Conservation (phyloP, 1,140 invertebrate genomes). For the Eurosta solidaginis region DNA sequence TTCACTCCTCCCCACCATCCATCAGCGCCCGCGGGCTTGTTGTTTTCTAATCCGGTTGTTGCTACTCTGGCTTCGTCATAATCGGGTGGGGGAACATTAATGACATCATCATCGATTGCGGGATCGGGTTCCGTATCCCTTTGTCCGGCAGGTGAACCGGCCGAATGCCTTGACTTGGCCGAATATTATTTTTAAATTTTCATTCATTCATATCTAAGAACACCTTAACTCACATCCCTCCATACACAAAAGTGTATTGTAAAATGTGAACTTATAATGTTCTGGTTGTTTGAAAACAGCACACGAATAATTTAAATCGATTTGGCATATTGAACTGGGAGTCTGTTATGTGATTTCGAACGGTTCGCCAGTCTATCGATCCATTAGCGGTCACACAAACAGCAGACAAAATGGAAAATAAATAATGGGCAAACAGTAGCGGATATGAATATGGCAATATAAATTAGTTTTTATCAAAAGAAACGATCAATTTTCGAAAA, state of each 20-base stretch:
- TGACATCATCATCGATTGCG: too few species aligned
- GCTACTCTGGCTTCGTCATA: too few species aligned
- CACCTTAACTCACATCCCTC: not conserved
- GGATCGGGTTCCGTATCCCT: too few species aligned
- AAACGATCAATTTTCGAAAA: conserved; percentile 21
- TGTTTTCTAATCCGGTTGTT: too few species aligned
- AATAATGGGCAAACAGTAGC: not conserved
- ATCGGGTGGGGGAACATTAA: too few species aligned
- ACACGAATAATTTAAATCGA: conserved; percentile 20
- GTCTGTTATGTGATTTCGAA: conserved; percentile 19
- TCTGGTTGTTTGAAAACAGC: conserved; percentile 21
- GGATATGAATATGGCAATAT: conserved; percentile 21
- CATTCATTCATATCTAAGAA: too few species aligned
- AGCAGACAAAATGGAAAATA: not conserved
- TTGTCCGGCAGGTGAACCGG: too few species aligned
- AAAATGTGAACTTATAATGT: not conserved
- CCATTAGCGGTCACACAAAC: conserved; percentile 3
- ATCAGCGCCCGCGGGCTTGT: too few species aligned
- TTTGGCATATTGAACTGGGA: conserved; percentile 25
- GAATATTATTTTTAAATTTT: too few species aligned
- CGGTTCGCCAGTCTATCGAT: conserved; percentile 19
- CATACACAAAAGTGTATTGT: not conserved
- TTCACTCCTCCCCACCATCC: too few species aligned
- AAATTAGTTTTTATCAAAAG: conserved; percentile 27
- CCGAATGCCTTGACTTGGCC: too few species aligned